Evolutionary conservation across 2,113 vertebrate genomes (phyloP).

Genomic region (Montifringilla adamsi): DNA sequence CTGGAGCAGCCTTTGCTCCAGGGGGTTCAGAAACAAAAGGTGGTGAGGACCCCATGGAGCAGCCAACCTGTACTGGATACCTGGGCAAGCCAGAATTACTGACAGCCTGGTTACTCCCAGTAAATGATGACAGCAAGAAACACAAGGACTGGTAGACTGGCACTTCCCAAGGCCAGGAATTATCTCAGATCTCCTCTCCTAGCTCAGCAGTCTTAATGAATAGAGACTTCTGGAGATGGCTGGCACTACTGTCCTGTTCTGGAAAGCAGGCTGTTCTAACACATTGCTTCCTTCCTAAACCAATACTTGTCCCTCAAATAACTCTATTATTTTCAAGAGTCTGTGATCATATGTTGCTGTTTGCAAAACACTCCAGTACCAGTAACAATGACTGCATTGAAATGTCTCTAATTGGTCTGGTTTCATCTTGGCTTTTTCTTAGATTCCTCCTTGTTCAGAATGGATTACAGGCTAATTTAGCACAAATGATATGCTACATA

Average conservation of each 20-base stretch:
- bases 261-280: not conserved
- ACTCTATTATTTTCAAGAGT: not conserved
- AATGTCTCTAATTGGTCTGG: not conserved
- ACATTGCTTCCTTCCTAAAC: constrained; percentile 34
- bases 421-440: not conserved
- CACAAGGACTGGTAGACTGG: not conserved
- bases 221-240: not conserved
- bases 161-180: not conserved
- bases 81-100: not conserved
- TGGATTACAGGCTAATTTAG: not conserved
- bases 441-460: not conserved
- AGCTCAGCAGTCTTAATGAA: not conserved
- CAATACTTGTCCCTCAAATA: not conserved
- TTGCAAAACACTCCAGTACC: not conserved
- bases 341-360: not conserved
- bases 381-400: not conserved
- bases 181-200: not conserved
- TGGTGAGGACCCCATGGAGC: not conserved
- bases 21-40: not conserved
- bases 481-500: not conserved
- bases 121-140: not conserved
- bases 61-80: not conserved
- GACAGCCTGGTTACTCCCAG: not conserved
- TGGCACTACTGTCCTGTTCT: not conserved
- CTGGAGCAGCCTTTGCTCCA: not conserved